These are phyloP conservation scores for Eufriesea mexicana DNA, from an alignment of 1,140 invertebrate genomes.

Conservation along the genomic window DNA sequence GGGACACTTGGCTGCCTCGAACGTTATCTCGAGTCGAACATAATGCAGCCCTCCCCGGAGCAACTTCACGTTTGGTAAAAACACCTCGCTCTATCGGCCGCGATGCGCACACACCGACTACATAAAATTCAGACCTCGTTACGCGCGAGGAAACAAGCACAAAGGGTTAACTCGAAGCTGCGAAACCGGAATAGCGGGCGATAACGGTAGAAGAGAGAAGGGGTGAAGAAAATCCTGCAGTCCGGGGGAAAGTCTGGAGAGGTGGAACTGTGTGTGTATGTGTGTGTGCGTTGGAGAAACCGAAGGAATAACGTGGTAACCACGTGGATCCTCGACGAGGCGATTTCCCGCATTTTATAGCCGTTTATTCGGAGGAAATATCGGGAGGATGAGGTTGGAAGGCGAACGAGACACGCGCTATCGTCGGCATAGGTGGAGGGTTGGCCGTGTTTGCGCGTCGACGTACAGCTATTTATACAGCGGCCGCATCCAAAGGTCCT, in stretches of 20 bases:
- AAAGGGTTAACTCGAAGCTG: background rate
- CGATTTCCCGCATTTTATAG: background rate
- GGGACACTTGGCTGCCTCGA: background rate
- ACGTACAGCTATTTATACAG: constrained; percentile 35
- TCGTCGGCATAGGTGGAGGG: background rate
- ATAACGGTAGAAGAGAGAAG: no score
- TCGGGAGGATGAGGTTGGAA: background rate
- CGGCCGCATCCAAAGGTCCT: constrained; percentile 15
- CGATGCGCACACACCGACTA: background rate
- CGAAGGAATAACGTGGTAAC: background rate
- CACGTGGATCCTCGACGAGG: background rate
- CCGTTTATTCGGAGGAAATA: no score
- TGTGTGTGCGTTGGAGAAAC: no score
- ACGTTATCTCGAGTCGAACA: constrained; percentile 20
- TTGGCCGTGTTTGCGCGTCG: background rate
- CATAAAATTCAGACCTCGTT: constrained; percentile 10
- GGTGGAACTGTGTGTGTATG: no score
- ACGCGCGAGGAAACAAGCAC: background rate
- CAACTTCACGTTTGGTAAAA: background rate
- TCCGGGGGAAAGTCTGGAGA: background rate
- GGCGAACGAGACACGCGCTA: background rate
- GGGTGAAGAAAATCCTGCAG: background rate
- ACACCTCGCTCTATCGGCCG: background rate
- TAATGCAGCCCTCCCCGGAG: constrained; percentile 14
- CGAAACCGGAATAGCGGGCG: background rate